These are phyloP conservation scores for Eristalinus aeneus DNA, from an alignment of 2,888 invertebrate species.

Conservation along the genomic window DNA sequence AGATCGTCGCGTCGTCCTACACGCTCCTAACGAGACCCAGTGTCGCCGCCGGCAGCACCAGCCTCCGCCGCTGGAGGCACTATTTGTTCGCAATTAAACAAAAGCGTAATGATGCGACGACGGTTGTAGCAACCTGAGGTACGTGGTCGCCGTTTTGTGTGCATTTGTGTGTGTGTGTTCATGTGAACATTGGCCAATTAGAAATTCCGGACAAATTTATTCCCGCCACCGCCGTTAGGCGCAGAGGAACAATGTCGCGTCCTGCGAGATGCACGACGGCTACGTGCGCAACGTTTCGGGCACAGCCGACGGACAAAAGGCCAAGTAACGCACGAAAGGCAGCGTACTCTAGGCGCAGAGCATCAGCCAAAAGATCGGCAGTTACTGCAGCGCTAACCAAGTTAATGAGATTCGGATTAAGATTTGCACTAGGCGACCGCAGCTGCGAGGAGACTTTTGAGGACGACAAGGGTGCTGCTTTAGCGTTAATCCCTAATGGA, in stretches of 20 bases:
- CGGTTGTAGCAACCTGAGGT: not conserved
- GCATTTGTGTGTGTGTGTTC: conserved; percentile 26
- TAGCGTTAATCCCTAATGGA: conserved; percentile 63
- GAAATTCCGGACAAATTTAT: conserved; percentile 70
- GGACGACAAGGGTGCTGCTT: conserved; percentile 41
- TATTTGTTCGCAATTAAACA: conserved; percentile 71
- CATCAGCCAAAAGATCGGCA: not conserved
- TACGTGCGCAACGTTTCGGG: conserved; percentile 41
- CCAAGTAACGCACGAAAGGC: conserved; percentile 42
- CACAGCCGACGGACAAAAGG: conserved; percentile 33
- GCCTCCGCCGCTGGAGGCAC: conserved; percentile 3
- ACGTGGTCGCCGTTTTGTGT: not conserved
- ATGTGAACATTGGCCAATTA: conserved; percentile 65
- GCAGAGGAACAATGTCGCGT: conserved; percentile 12
- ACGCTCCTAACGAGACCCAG: conserved; percentile 63
- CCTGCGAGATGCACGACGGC: conserved; percentile 23
- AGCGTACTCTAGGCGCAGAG: not conserved
- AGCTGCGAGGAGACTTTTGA: not conserved
- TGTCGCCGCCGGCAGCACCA: conserved; percentile 43
- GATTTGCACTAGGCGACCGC: conserved; percentile 33
- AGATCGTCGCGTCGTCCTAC: conserved; percentile 38
- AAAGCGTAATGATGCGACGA: conserved; percentile 68
- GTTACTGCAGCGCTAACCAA: conserved; percentile 43
- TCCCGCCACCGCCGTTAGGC: conserved; percentile 37
- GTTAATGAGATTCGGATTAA: conserved; percentile 70